phyloP scores from a whole-genome alignment of 2,888 invertebrate species.

The Ashinkailepas kermadecensis region DNA sequence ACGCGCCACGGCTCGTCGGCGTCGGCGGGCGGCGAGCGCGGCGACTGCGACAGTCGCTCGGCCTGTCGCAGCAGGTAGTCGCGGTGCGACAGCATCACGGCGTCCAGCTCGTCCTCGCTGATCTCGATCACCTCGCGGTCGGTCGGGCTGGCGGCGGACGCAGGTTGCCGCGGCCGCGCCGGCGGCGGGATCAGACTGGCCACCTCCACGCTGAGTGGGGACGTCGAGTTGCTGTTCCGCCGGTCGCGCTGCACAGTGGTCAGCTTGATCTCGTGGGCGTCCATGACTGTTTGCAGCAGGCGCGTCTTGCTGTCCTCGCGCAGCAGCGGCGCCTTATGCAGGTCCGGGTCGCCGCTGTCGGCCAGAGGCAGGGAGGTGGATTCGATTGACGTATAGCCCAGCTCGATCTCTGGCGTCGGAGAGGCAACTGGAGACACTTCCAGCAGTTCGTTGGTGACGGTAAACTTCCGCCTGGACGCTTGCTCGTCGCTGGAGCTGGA shows the following conservation, averaged over 20 bases:
- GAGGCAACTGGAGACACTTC: not conserved
- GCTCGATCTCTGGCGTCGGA: too few species aligned
- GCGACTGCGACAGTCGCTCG: slow-evolving; percentile 21
- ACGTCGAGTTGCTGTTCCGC: not conserved
- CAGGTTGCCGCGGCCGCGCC: not conserved
- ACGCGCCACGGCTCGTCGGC: slow-evolving; percentile 40
- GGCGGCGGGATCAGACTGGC: slow-evolving; percentile 8
- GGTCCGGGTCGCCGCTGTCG: too few species aligned
- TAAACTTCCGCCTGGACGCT: not conserved
- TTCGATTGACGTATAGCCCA: too few species aligned
- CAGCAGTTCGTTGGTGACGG: not conserved
- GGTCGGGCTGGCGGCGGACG: not conserved
- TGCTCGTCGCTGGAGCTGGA: not conserved
- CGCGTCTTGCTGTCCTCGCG: slow-evolving; percentile 36
- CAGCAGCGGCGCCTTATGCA: slow-evolving; percentile 31
- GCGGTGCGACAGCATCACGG: slow-evolving; percentile 38
- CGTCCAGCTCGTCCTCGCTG: slow-evolving; percentile 37
- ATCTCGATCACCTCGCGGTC: slow-evolving; percentile 35
- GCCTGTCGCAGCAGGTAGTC: slow-evolving; percentile 36
- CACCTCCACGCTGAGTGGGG: slow-evolving; percentile 4
- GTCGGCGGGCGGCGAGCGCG: not conserved
- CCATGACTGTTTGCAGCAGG: slow-evolving; percentile 35
- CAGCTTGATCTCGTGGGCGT: slow-evolving; percentile 36
- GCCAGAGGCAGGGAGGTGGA: too few species aligned
- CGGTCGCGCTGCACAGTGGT: slow-evolving; percentile 28